These are phyloP conservation scores for Toxonevra muliebris DNA, from an alignment of 2,888 invertebrate genomes.

Conservation along the genomic window DNA sequence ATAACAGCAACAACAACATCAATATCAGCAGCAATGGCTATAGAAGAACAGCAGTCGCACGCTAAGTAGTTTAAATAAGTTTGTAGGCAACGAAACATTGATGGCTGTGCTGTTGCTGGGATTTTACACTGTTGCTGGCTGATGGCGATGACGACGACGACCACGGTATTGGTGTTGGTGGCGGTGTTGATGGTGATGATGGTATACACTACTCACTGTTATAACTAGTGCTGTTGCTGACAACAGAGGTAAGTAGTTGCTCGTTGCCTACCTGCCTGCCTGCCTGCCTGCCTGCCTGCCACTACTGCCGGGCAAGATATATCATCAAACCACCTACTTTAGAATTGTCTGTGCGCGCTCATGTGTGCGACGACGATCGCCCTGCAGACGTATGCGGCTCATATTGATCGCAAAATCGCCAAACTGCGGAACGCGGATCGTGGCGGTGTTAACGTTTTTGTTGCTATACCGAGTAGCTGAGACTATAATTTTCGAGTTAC, in stretches of 20 bases:
- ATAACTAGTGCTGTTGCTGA: background rate
- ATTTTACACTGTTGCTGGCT: conserved; percentile 2
- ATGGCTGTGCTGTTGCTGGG: too few relatives aligned
- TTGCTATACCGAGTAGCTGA: background rate
- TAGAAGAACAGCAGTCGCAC: background rate
- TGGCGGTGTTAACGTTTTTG: too few relatives aligned
- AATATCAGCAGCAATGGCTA: conserved; percentile 15
- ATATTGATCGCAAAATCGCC: conserved; percentile 8
- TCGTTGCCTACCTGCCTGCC: too few relatives aligned
- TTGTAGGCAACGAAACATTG: too few relatives aligned
- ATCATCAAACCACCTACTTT: conserved; percentile 63
- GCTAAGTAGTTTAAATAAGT: too few relatives aligned
- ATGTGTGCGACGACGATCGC: background rate
- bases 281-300: conserved; percentile 17
- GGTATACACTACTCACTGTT: background rate
- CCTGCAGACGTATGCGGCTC: conserved; percentile 20
- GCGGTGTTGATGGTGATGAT: background rate
- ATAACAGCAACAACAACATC: background rate
- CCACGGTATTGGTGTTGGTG: conserved; percentile 1
- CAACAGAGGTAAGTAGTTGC: too few relatives aligned
- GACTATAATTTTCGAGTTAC: conserved; percentile 10
- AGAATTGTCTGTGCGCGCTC: conserved; percentile 6
- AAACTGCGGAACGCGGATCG: too few relatives aligned
- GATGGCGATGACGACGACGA: background rate
- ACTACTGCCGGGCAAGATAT: conserved; percentile 47